These are phyloP conservation scores for Drosophila funebris DNA, from an alignment of 1,140 invertebrate species.

Conservation along the genomic window DNA sequence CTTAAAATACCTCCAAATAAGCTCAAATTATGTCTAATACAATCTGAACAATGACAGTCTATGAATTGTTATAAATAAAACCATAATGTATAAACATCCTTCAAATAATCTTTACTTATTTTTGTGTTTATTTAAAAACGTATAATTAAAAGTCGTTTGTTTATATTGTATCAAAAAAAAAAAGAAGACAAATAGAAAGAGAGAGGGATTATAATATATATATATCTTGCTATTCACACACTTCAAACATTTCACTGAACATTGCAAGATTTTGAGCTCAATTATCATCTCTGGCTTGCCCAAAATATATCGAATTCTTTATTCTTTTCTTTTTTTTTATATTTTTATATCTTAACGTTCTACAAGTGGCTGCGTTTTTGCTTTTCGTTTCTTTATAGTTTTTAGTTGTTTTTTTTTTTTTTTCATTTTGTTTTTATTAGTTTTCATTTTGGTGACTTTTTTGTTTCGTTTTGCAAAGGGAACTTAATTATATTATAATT, in stretches of 20 bases:
- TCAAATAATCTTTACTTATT: slow-evolving; percentile 27
- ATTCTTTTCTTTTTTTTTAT: slow-evolving; percentile 7
- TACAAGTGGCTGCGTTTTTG: slow-evolving; percentile 61
- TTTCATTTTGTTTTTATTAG: slow-evolving; percentile 6
- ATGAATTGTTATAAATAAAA: background rate
- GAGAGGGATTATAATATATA: slow-evolving; percentile 19
- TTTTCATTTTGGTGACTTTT: slow-evolving; percentile 56
- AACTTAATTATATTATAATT: slow-evolving; percentile 67
- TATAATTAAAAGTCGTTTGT: slow-evolving; percentile 52
- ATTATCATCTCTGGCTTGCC: slow-evolving; percentile 14
- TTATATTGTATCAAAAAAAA: slow-evolving; percentile 50
- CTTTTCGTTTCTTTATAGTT: too few species aligned
- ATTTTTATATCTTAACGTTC: slow-evolving; percentile 51
- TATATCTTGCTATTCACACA: slow-evolving; percentile 19
- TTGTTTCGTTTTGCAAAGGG: slow-evolving; percentile 30
- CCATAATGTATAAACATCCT: background rate
- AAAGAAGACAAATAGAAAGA: slow-evolving; percentile 26
- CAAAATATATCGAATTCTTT: slow-evolving; percentile 13
- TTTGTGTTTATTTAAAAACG: slow-evolving; percentile 44
- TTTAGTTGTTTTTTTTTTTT: slow-evolving; percentile 15
- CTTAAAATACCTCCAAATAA: too few species aligned
- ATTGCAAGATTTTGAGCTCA: slow-evolving; percentile 8
- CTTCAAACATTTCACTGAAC: background rate
- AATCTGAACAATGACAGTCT: too few species aligned
- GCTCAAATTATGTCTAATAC: too few species aligned